phyloP scores from a whole-genome alignment of 2,797 vertebrate species.

The Melopsittacus undulatus region DNA sequence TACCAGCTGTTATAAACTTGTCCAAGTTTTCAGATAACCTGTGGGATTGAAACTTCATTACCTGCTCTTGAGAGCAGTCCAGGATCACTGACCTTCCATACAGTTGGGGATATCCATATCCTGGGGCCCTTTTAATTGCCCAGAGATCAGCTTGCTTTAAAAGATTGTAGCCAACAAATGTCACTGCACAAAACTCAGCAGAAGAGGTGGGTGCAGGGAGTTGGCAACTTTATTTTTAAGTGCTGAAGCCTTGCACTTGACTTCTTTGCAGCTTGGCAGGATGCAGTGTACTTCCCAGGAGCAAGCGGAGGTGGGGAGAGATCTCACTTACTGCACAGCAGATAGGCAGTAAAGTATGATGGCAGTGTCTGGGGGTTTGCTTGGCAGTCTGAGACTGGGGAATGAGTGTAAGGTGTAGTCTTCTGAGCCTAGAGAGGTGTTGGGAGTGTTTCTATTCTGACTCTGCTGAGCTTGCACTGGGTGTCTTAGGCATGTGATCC shows the following conservation, averaged over 20 bases:
- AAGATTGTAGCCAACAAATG: background rate
- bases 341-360: background rate
- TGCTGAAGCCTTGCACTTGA: background rate
- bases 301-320: background rate
- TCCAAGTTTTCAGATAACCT: background rate
- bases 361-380: background rate
- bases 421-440: background rate
- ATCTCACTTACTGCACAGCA: background rate
- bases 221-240: conserved; percentile 16
- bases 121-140: background rate
- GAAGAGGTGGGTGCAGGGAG: background rate
- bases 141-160: background rate
- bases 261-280: conserved; percentile 2
- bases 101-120: background rate
- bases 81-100: background rate
- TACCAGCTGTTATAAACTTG: background rate
- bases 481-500: background rate
- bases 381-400: background rate
- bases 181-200: background rate
- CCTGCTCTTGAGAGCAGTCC: background rate
- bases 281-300: background rate
- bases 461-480: background rate
- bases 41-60: background rate
- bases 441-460: background rate
- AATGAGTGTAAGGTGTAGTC: background rate